Conservation (phyloP, 2,797 vertebrate species). For the Taenioides sp. region DNA sequence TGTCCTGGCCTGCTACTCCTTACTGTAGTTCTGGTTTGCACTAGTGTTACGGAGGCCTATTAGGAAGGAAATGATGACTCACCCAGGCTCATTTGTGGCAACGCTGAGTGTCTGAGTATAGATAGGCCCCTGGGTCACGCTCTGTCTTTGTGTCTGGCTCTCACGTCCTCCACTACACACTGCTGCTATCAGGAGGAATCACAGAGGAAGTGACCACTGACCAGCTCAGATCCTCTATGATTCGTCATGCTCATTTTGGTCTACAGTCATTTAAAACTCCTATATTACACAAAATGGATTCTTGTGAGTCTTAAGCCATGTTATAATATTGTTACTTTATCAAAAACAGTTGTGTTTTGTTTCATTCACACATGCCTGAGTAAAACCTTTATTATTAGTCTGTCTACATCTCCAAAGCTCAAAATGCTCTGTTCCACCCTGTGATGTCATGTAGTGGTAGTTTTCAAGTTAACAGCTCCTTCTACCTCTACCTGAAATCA, state of each 20-base stretch:
- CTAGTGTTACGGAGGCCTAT: constrained; percentile 58
- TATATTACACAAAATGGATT: too few species aligned
- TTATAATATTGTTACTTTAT: too few species aligned
- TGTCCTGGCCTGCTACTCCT: constrained; percentile 17
- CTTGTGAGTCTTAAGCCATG: too few species aligned
- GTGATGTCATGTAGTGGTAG: too few species aligned
- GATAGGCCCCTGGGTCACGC: constrained; percentile 49
- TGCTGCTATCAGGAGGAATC: constrained; percentile 54
- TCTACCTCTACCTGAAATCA: too few species aligned
- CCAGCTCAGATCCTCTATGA: constrained; percentile 57
- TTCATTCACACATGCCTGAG: too few species aligned
- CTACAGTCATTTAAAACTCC: not conserved
- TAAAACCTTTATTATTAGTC: too few species aligned
- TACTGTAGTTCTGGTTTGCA: constrained; percentile 47
- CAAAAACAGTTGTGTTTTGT: too few species aligned
- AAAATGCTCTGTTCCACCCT: too few species aligned
- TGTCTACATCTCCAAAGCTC: too few species aligned
- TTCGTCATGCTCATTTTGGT: constrained; percentile 48
- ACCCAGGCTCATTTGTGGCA: constrained; percentile 68
- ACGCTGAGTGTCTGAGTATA: constrained; percentile 59
- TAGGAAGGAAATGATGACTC: constrained; percentile 79
- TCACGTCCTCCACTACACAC: constrained; percentile 1
- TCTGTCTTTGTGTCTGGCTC: constrained; percentile 11
- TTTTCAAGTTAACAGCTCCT: too few species aligned
- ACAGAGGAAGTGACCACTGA: constrained; percentile 62